Percentiles rank a stretch among this genome's conserved stretches.
Conservation (phyloP, 2,888 invertebrate species). For the Philereme vetulata region DNA sequence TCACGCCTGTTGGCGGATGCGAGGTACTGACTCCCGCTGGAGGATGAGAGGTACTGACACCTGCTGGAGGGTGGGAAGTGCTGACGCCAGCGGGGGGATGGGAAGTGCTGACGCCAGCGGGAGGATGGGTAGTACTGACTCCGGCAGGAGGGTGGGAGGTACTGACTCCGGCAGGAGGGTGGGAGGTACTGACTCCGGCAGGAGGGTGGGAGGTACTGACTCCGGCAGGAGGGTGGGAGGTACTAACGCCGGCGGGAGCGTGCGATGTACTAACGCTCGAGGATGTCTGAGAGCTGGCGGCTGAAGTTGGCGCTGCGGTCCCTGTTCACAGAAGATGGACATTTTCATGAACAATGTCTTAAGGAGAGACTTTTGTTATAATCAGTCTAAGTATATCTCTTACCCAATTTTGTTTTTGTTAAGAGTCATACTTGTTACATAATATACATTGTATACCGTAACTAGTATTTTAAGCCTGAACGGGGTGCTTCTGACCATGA, state of each 20-base stretch:
- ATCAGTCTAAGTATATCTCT: no score
- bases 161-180: conserved; percentile 48
- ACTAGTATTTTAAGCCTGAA: no score
- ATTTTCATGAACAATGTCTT: conserved; percentile 23
- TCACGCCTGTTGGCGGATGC: conserved; percentile 52
- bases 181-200: conserved; percentile 56
- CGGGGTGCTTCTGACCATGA: no score
- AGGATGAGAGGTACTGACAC: conserved; percentile 48
- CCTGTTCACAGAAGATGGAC: conserved; percentile 32
- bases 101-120: conserved; percentile 51
- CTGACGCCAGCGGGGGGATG: conserved; percentile 43
- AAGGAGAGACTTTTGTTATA: no score
- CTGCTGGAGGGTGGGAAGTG: conserved; percentile 44
- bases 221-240: conserved; percentile 46
- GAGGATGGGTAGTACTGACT: conserved; percentile 50
- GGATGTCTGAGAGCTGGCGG: conserved; percentile 52
- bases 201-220: conserved; percentile 54
- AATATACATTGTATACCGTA: no score
- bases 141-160: conserved; percentile 48
- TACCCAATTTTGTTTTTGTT: no score
- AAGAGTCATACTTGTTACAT: no score
- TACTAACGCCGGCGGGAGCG: conserved; percentile 44
- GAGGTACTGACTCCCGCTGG: conserved; percentile 54
- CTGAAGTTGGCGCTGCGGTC: conserved; percentile 49
- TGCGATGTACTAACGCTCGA: conserved; percentile 56